phyloP scores from a whole-genome alignment of 2,797 vertebrate species.

The Spatula clypeata region DNA sequence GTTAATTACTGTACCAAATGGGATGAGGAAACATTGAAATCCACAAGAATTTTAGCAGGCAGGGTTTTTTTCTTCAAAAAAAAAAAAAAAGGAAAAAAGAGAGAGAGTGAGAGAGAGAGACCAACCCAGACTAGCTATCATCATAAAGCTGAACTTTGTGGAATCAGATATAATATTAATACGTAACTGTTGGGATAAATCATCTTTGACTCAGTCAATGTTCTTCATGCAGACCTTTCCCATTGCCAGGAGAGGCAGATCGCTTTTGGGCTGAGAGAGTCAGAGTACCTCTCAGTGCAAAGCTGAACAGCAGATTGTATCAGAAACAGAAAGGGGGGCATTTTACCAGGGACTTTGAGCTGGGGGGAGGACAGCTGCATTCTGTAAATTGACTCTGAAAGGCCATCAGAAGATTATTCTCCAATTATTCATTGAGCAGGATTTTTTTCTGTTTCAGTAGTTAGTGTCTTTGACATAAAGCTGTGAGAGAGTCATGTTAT shows the following conservation, averaged over 20 bases:
- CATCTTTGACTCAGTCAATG: neutral
- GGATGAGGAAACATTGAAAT: neutral
- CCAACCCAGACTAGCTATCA: neutral
- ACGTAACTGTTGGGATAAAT: neutral
- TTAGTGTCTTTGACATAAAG: neutral
- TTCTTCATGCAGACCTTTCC: neutral
- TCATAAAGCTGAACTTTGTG: neutral
- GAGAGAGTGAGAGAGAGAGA: neutral
- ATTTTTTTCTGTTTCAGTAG: neutral
- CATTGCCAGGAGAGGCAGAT: fast-evolving
- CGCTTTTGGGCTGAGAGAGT: neutral
- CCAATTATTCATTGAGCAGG: neutral
- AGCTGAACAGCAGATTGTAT: neutral
- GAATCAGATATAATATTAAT: neutral
- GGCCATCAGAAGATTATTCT: slow-evolving; percentile 1
- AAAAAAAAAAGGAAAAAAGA: too few relatives aligned
- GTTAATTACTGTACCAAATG: neutral
- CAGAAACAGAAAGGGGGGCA: neutral
- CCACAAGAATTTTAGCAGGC: neutral
- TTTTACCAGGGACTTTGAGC: neutral
- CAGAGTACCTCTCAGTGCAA: neutral
- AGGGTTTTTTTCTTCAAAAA: too few relatives aligned
- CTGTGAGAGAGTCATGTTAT: slow-evolving; percentile 27
- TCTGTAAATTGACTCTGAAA: slow-evolving; percentile 26
- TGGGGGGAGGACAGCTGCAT: neutral